Conservation (phyloP, 2,888 invertebrate genomes). For the Morinoia aosen region DNA sequence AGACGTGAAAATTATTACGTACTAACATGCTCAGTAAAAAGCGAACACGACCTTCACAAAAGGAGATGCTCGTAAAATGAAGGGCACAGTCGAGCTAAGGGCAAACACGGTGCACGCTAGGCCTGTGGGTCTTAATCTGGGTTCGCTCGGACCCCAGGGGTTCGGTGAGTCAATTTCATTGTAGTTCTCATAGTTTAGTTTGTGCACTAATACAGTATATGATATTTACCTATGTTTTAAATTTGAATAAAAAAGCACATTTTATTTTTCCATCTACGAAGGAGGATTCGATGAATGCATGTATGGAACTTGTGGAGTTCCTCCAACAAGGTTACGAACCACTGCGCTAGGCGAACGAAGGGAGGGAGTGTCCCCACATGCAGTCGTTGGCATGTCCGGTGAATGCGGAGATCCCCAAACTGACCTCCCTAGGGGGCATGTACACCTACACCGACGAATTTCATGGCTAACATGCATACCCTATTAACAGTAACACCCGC, state of each 20-base stretch:
- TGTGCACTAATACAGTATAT: too few species aligned
- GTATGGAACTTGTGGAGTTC: neutral
- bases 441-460: neutral
- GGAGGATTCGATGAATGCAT: too few species aligned
- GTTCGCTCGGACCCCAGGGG: too few species aligned
- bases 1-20: neutral
- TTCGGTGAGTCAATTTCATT: too few species aligned
- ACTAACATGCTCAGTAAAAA: neutral
- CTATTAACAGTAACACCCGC: neutral
- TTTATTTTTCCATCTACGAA: too few species aligned
- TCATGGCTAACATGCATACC: neutral
- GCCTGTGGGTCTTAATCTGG: too few species aligned
- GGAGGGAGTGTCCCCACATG: neutral
- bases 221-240: too few species aligned
- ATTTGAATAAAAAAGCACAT: too few species aligned
- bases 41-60: neutral
- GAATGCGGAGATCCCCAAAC: neutral
- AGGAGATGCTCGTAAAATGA: neutral
- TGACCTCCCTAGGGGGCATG: neutral
- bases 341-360: neutral
- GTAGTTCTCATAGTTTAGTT: too few species aligned
- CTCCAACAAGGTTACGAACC: neutral
- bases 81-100: neutral
- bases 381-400: conserved; percentile 37
- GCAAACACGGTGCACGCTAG: neutral